Percentiles rank a stretch among this genome's conserved stretches.
phyloP scores from a whole-genome alignment of 2,113 vertebrate genomes.

The Hypanus sabinus region DNA sequence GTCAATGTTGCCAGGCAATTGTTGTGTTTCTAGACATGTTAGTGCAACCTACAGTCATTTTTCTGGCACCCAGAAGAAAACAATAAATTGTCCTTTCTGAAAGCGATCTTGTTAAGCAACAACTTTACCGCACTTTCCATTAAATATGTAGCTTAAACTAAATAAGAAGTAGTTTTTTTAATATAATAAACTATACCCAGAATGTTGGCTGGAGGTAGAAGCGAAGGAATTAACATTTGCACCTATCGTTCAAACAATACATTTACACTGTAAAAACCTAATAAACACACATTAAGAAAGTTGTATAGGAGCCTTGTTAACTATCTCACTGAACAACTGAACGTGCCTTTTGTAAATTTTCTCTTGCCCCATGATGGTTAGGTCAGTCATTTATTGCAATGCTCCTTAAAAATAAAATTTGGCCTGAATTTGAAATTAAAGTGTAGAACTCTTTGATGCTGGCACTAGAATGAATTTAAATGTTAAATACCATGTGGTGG shows the following conservation, averaged over 20 bases:
- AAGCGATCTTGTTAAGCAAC: not conserved
- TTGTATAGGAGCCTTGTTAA: not conserved
- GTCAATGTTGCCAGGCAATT: not conserved
- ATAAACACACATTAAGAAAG: not conserved
- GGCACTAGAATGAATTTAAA: not conserved
- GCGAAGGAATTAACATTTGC: not conserved
- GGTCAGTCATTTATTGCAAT: slow-evolving; percentile 8
- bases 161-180: not conserved
- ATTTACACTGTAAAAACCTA: not conserved
- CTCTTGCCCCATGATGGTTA: not conserved
- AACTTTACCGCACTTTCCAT: not conserved
- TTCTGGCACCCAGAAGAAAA: not conserved
- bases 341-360: slow-evolving; percentile 18
- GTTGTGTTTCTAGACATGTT: not conserved
- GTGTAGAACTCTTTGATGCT: not conserved
- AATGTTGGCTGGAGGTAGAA: not conserved
- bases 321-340: not conserved
- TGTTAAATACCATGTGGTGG: slow-evolving; percentile 19
- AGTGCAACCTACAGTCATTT: not conserved
- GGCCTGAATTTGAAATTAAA: slow-evolving; percentile 27
- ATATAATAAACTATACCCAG: not conserved
- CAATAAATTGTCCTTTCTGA: not conserved
- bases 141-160: not conserved
- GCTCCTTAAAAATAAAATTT: slow-evolving; percentile 2
- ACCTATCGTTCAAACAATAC: not conserved